phyloP scores from a whole-genome alignment of 1,140 invertebrate genomes.

The Drosophila hydei region DNA sequence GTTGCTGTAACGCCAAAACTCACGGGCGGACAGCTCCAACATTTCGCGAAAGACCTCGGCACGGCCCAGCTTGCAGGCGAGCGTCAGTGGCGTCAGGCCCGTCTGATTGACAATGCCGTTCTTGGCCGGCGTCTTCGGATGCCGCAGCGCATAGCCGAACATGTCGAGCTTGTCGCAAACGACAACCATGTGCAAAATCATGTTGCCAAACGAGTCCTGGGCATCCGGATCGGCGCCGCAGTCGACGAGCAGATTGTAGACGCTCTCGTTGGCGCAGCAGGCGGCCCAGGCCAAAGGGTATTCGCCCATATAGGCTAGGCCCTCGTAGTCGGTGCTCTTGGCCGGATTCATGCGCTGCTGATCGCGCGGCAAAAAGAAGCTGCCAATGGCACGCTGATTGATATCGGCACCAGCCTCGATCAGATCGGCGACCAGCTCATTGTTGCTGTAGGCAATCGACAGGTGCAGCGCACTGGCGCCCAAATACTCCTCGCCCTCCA shows the following conservation, averaged over 20 bases:
- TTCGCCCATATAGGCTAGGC: constrained; percentile 97
- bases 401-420: constrained; percentile 96
- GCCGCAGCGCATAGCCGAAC: constrained; percentile 98
- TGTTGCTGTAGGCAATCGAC: constrained; percentile 97
- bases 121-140: constrained; percentile 95
- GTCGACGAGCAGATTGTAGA: constrained; percentile 98
- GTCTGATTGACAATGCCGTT: constrained; percentile 94
- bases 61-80: constrained; percentile 97
- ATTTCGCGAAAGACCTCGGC: constrained; percentile 98
- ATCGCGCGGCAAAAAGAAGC: constrained; percentile 96
- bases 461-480: constrained; percentile 97
- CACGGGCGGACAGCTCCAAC: constrained; percentile 96
- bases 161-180: constrained; percentile 98
- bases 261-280: constrained; percentile 97
- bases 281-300: constrained; percentile 98
- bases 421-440: constrained; percentile 96
- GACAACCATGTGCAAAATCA: constrained; percentile 99
- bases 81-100: constrained; percentile 97
- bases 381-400: constrained; percentile 95
- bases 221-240: constrained; percentile 95
- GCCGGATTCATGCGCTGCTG: constrained; percentile 91
- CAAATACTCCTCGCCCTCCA: constrained; percentile 98
- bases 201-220: constrained; percentile 97
- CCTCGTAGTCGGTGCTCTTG: constrained; percentile 96
- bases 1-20: constrained; percentile 99